phyloP scores from a whole-genome alignment of 2,888 invertebrate species.

The Melieria omissa region DNA sequence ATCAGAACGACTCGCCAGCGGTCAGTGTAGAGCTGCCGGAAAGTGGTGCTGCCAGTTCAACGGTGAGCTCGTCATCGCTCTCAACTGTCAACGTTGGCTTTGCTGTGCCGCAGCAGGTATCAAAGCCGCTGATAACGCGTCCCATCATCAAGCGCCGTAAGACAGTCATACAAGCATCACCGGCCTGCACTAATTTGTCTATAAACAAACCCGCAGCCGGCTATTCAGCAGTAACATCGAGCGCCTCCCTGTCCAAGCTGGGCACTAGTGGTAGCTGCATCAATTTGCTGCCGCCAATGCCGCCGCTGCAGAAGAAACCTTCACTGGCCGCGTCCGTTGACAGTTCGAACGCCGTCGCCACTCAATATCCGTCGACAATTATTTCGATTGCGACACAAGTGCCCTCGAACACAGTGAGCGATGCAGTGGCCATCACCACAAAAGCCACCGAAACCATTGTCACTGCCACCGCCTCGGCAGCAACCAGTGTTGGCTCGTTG shows the following conservation, averaged over 20 bases:
- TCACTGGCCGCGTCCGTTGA: constrained; percentile 23
- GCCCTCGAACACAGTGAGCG: constrained; percentile 23
- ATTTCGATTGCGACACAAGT: constrained; percentile 41
- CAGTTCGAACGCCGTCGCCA: constrained; percentile 25
- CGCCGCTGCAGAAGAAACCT: constrained; percentile 16
- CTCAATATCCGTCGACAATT: constrained; percentile 23
- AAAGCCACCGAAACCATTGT: constrained; percentile 2
- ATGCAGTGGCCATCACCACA: background rate
- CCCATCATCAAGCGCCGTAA: constrained; percentile 59
- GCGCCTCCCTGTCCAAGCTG: background rate
- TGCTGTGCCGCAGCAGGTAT: constrained; percentile 37
- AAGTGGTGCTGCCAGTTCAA: constrained; percentile 6
- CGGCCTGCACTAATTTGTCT: constrained; percentile 33
- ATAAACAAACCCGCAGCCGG: constrained; percentile 7
- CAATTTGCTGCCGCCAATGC: constrained; percentile 31
- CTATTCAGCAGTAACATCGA: constrained; percentile 16
- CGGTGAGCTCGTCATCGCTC: background rate
- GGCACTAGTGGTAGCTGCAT: background rate
- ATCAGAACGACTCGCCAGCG: constrained; percentile 39
- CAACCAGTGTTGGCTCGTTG: constrained; percentile 17
- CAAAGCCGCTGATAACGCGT: constrained; percentile 49
- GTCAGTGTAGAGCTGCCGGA: background rate
- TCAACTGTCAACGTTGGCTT: constrained; percentile 11
- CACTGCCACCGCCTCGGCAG: constrained; percentile 14
- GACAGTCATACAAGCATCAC: constrained; percentile 49